Evolutionary conservation across 2,797 vertebrate genomes (phyloP).

Genomic region (Triplophysa yarkandensis): DNA sequence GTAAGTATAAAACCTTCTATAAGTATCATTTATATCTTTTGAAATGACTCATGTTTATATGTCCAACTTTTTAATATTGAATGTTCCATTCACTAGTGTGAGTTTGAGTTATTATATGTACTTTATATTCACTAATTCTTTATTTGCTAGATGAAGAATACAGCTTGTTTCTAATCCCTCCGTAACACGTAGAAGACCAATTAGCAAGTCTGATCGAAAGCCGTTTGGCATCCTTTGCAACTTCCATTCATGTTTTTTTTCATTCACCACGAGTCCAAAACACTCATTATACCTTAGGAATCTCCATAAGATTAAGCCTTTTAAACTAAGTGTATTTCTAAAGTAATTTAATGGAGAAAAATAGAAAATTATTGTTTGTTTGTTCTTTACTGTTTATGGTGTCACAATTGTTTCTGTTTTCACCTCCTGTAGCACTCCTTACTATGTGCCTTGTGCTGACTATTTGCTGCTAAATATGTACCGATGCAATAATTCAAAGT

Average conservation of each 20-base stretch:
- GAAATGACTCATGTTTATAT: constrained; percentile 27
- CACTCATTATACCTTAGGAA: background rate
- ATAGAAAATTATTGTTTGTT: background rate
- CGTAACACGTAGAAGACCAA: constrained; percentile 24
- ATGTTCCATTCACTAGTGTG: constrained; percentile 2
- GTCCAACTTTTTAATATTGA: background rate
- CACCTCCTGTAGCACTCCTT: background rate
- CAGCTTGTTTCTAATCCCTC: constrained; percentile 35
- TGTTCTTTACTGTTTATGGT: background rate
- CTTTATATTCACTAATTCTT: constrained; percentile 42
- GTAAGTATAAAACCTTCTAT: constrained; percentile 17
- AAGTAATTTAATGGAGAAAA: background rate
- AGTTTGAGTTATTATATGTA: constrained; percentile 7
- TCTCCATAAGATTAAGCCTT: background rate
- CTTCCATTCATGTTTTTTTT: background rate
- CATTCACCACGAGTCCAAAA: constrained; percentile 39
- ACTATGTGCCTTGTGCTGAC: constrained; percentile 45
- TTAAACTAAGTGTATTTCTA: background rate
- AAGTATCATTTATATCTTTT: constrained; percentile 54
- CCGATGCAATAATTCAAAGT: constrained; percentile 33
- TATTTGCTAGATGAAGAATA: constrained; percentile 30
- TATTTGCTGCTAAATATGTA: constrained; percentile 43
- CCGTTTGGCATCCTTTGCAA: constrained; percentile 19
- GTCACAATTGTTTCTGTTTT: background rate
- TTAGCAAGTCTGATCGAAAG: constrained; percentile 27